phyloP scores from a whole-genome alignment of 2,888 invertebrate genomes.

The Homarus gammarus region DNA sequence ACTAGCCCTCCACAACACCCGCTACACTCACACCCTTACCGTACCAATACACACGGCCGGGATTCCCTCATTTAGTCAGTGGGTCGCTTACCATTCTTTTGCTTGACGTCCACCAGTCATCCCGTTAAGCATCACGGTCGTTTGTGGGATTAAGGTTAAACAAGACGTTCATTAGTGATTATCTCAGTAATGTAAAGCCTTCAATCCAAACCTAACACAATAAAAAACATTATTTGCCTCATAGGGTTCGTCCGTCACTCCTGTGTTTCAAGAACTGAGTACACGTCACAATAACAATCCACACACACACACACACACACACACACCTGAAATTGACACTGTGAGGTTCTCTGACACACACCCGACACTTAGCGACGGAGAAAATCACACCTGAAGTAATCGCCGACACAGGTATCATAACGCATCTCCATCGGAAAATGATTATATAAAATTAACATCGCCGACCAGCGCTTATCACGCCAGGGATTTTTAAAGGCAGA shows the following conservation, averaged over 20 bases:
- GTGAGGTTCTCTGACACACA: not conserved
- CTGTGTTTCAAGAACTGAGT: no score
- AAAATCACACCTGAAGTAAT: slow-evolving; percentile 19
- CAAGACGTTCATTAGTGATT: slow-evolving; percentile 17
- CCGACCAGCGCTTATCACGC: no score
- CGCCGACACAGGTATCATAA: slow-evolving; percentile 13
- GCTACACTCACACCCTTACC: not conserved
- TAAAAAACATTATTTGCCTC: no score
- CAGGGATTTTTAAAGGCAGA: no score
- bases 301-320: no score
- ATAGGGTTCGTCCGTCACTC: no score
- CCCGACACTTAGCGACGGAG: not conserved
- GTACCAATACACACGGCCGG: not conserved
- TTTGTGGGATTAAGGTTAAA: slow-evolving; percentile 23
- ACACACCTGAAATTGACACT: not conserved
- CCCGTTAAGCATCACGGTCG: slow-evolving; percentile 8
- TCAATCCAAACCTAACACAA: not conserved
- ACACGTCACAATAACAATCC: no score
- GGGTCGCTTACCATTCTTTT: not conserved
- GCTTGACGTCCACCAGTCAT: not conserved
- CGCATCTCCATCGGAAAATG: slow-evolving; percentile 13
- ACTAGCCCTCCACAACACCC: slow-evolving; percentile 8
- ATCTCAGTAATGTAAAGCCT: not conserved
- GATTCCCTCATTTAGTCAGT: not conserved
- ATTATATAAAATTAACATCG: slow-evolving; percentile 34